phyloP scores from a whole-genome alignment of 1,140 invertebrate species.

The Ceratitis capitata region DNA sequence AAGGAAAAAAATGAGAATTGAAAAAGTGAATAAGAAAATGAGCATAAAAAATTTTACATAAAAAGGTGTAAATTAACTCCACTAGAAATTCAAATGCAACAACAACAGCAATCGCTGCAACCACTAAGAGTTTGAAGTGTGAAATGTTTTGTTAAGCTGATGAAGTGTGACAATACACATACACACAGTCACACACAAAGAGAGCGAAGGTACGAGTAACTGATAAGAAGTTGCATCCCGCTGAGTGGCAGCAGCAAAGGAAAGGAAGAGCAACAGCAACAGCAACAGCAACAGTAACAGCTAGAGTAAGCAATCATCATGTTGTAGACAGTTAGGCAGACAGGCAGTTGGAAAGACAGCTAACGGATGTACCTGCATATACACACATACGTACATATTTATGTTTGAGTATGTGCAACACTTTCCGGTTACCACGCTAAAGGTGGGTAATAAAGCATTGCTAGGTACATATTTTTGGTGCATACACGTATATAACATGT shows the following conservation, averaged over 20 bases:
- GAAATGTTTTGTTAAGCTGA: constrained; percentile 24
- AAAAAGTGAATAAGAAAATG: too few relatives aligned
- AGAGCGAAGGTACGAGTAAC: not conserved
- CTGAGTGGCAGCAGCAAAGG: not conserved
- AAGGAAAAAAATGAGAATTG: too few relatives aligned
- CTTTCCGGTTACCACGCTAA: not conserved
- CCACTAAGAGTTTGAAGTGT: constrained; percentile 18
- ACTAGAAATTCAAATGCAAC: not conserved
- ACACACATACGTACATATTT: too few relatives aligned
- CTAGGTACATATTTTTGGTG: not conserved
- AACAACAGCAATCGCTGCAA: not conserved
- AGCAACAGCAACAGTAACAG: not conserved
- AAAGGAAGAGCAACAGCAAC: not conserved
- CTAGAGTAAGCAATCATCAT: not conserved
- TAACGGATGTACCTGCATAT: not conserved
- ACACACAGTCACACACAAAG: not conserved
- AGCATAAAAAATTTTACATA: not conserved
- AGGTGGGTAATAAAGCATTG: not conserved
- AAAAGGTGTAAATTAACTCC: not conserved
- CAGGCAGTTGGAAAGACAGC: not conserved
- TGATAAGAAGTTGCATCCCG: constrained; percentile 15
- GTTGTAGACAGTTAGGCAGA: not conserved
- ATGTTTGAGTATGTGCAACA: constrained; percentile 6
- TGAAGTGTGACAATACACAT: not conserved
- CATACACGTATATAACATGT: not conserved